Evolutionary conservation across 2,113 vertebrate species (phyloP), one percentile per base, ranked within the genome.

Genomic region (Poeciliopsis occidentalis): DNA sequence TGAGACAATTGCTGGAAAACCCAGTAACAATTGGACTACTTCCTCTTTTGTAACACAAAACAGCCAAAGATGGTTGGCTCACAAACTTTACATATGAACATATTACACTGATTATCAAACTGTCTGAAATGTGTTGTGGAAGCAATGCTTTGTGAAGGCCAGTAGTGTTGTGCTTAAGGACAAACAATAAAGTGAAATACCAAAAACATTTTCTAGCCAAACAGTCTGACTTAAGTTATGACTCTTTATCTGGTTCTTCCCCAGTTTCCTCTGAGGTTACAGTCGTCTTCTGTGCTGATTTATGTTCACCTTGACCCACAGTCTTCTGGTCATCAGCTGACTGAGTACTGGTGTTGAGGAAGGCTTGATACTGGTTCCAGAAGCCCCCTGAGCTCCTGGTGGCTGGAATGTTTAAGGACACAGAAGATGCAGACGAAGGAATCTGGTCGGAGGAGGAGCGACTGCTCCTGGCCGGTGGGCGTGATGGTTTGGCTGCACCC

Each of bases 341-440:
- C 67, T 91, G 89, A 12, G 73, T 78, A 71, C 85, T 91, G 81
- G 85, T 88, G 71, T 89, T 93, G 29, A 92, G 91, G 76, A 92
- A 92, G 75, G 93, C 87, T 89, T 94, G 92, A 76, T 94, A 94
- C 77, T 94, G 93, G 81, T 92, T 94, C 91, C 93, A 93, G 76
- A 94, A 94, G 60, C 93, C 92, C 22, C 88, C 87, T 31, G 93
- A 91, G 75, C 92, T 92, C 75, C 94, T 92, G 73, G 92, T 91
- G 70, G 93, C 91, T 24, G 91, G 91, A 85, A 92, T 84, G 71
- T 81, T 88, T 54, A 89, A 79, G 83, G 91, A 85, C 37, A 83
- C 78, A 69, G 86, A 67, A 12, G 85, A 82, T 71, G 93, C 81
- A 22, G 90, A 81, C 27, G 90, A 76, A 27, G 85, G 79, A 83